Evolutionary conservation across 2,797 vertebrate genomes (phyloP).

Genomic region (Hirundo rustica): DNA sequence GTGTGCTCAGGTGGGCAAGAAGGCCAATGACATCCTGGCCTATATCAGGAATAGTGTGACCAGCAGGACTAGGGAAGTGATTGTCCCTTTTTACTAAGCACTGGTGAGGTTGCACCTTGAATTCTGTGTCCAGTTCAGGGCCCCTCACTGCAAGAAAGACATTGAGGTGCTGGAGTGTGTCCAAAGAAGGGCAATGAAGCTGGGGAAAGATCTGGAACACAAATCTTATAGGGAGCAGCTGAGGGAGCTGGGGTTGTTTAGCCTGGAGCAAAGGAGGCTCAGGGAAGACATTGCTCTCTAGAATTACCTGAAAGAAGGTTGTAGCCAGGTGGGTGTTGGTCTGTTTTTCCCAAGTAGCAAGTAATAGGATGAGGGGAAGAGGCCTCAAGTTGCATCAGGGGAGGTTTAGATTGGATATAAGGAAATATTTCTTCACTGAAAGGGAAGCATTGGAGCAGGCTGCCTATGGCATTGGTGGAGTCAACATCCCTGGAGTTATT

Average conservation of each 20-base stretch:
- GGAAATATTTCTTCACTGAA: background rate
- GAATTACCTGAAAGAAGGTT: background rate
- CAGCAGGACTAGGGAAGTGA: background rate
- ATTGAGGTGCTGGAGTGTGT: background rate
- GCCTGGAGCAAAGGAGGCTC: background rate
- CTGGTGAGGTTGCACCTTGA: background rate
- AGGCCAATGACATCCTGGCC: background rate
- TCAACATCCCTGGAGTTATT: background rate
- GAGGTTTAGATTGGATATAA: background rate
- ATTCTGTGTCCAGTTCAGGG: background rate
- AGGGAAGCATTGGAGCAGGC: background rate
- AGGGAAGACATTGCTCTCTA: background rate
- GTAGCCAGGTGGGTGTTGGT: background rate
- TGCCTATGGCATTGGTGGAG: background rate
- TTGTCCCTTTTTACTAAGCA: background rate
- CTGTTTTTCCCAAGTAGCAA: background rate
- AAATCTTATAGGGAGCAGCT: no score
- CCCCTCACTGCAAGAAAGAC: background rate
- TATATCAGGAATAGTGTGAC: background rate
- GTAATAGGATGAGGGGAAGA: background rate
- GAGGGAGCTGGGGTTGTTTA: background rate
- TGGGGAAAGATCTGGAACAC: background rate
- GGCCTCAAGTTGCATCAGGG: background rate
- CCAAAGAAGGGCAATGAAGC: background rate
- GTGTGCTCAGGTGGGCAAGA: background rate